Percentiles rank a stretch among this genome's conserved stretches.
These are phyloP conservation scores for Drosophila parthenogenetica DNA, from an alignment of 2,888 invertebrate species.

Conservation along the genomic window DNA sequence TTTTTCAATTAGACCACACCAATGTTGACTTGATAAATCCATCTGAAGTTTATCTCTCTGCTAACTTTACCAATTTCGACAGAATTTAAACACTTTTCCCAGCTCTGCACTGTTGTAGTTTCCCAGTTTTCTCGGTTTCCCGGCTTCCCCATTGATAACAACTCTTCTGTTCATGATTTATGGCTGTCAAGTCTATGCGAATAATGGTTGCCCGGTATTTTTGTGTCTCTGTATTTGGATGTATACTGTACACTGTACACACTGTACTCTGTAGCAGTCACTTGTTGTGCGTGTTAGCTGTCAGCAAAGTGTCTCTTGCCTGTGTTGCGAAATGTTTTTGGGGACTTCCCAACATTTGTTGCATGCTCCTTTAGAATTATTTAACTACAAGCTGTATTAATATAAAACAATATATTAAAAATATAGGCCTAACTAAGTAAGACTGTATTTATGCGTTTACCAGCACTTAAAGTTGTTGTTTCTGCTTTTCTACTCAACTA, in stretches of 20 bases:
- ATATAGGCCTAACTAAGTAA: no score
- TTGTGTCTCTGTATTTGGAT: constrained; percentile 27
- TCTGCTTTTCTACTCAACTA: background rate
- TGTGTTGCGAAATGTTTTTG: constrained; percentile 30
- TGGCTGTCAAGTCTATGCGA: constrained; percentile 39
- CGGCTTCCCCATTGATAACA: background rate
- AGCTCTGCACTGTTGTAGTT: background rate
- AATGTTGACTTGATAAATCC: constrained; percentile 17
- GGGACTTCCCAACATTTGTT: constrained; percentile 34
- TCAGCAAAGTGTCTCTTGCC: constrained; percentile 31
- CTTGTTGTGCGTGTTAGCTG: constrained; percentile 45
- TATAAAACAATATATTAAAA: no score
- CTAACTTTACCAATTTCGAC: constrained; percentile 8
- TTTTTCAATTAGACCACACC: constrained; percentile 45
- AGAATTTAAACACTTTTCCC: constrained; percentile 10
- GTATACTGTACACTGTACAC: background rate
- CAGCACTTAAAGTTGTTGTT: constrained; percentile 2
- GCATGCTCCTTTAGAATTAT: constrained; percentile 9
- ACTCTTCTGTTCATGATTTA: constrained; percentile 39
- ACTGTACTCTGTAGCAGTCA: constrained; percentile 11
- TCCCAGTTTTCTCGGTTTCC: constrained; percentile 2
- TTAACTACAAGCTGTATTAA: background rate
- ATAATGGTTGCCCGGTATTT: constrained; percentile 41
- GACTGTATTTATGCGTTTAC: background rate
- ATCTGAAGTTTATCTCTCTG: constrained; percentile 1